These are phyloP conservation scores for Nomada hirtipes DNA, from an alignment of 2,888 invertebrate species.

Conservation along the genomic window DNA sequence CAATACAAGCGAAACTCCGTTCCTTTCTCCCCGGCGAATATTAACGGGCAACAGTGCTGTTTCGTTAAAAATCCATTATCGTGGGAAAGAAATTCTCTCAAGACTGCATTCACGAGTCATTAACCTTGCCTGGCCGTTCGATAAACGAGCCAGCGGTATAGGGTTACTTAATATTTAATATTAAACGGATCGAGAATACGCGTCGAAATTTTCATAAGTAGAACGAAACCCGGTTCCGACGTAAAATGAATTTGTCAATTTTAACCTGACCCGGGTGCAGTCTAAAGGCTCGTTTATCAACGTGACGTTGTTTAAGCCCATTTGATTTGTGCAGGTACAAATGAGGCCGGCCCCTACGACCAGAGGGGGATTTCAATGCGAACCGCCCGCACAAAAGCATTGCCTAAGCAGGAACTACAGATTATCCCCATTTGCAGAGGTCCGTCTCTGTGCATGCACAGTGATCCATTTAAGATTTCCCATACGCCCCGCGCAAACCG, in stretches of 20 bases:
- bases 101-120: slow-evolving; percentile 17
- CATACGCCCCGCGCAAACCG: slow-evolving; percentile 20
- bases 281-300: slow-evolving; percentile 60
- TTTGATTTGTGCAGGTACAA: slow-evolving; percentile 63
- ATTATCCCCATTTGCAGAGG: slow-evolving; percentile 56
- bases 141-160: background rate
- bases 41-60: slow-evolving; percentile 4
- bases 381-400: slow-evolving; percentile 55
- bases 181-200: background rate
- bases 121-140: slow-evolving; percentile 4
- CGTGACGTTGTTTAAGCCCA: slow-evolving; percentile 59
- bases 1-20: slow-evolving; percentile 11
- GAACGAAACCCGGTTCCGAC: background rate
- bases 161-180: background rate
- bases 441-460: slow-evolving; percentile 31
- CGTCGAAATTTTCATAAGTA: slow-evolving; percentile 39
- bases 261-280: slow-evolving; percentile 32
- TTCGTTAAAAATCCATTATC: slow-evolving; percentile 33
- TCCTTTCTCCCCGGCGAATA: background rate
- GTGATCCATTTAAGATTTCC: slow-evolving; percentile 55
- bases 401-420: slow-evolving; percentile 59
- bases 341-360: slow-evolving; percentile 28
- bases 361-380: slow-evolving; percentile 54
- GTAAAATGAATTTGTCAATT: slow-evolving; percentile 59
- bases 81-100: slow-evolving; percentile 28